Conservation (phyloP, 2,797 vertebrate genomes). For the Takifugu rubripes region DNA sequence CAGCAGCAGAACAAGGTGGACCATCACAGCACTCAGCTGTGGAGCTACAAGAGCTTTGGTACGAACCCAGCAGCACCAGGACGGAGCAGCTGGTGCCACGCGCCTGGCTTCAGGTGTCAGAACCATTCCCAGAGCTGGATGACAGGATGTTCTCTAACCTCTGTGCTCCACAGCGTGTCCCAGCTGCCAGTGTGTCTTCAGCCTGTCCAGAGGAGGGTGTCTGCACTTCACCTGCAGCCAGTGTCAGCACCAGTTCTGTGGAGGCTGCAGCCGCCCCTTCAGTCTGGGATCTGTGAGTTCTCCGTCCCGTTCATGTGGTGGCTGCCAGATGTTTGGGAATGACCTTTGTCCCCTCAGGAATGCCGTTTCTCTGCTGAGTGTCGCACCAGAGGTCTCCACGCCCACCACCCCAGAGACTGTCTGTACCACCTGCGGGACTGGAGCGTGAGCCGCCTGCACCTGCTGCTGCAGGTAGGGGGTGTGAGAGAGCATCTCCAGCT, state of each 20-base stretch:
- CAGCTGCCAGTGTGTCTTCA: slow-evolving; percentile 70
- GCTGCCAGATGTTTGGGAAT: neutral
- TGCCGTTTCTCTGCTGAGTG: slow-evolving; percentile 71
- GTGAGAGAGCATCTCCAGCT: neutral
- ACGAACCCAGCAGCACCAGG: neutral
- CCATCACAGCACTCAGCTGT: slow-evolving; percentile 31
- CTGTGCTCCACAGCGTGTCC: slow-evolving; percentile 66
- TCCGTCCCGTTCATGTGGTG: neutral
- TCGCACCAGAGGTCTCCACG: slow-evolving; percentile 71
- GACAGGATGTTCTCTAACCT: neutral
- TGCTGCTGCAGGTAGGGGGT: slow-evolving; percentile 67
- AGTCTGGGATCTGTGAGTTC: slow-evolving; percentile 59
- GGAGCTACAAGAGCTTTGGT: slow-evolving; percentile 70
- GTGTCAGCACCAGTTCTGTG: slow-evolving; percentile 78
- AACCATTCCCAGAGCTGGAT: too few species aligned
- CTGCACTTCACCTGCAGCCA: slow-evolving; percentile 80
- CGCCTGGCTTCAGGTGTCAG: too few species aligned
- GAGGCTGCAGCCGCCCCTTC: slow-evolving; percentile 73
- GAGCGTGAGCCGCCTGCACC: slow-evolving; percentile 65
- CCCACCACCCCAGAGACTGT: slow-evolving; percentile 79
- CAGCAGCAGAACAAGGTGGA: slow-evolving; percentile 63
- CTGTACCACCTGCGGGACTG: slow-evolving; percentile 81
- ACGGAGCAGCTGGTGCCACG: too few species aligned
- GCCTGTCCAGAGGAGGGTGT: slow-evolving; percentile 77
- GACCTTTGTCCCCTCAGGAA: slow-evolving; percentile 38